Evolutionary conservation across 2,113 vertebrate species (phyloP).

Genomic region (Uropsilus gracilis): DNA sequence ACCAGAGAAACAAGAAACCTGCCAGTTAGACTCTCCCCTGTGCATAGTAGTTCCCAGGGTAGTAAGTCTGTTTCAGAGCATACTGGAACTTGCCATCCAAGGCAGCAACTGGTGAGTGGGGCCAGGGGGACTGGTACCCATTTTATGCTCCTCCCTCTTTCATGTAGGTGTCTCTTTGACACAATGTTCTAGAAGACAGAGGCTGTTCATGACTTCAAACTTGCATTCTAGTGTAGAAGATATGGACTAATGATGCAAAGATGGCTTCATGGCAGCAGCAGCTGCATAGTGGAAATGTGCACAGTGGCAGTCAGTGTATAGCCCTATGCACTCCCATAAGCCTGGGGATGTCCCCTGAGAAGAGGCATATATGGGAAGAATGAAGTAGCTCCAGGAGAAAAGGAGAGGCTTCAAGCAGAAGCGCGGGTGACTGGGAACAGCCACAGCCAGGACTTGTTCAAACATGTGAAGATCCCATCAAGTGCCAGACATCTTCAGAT

Average conservation of each 20-base stretch:
- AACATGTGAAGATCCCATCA: not conserved
- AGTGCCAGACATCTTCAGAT: not conserved
- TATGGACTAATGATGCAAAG: not conserved
- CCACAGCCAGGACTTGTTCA: not conserved
- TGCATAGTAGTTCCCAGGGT: no score
- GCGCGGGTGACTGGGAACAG: not conserved
- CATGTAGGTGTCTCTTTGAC: no score
- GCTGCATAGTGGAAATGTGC: rapidly evolving
- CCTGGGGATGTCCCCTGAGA: not conserved
- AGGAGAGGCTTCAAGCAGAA: not conserved
- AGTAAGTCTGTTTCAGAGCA: no score
- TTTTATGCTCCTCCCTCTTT: no score
- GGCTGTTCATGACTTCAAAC: not conserved
- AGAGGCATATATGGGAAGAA: not conserved
- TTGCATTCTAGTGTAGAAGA: not conserved
- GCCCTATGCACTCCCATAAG: rapidly evolving
- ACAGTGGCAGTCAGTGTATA: not conserved
- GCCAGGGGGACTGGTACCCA: no score
- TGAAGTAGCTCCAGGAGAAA: not conserved
- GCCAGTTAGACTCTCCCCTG: no score
- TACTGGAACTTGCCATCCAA: no score
- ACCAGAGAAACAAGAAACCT: no score
- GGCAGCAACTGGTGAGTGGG: no score
- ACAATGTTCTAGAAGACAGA: not conserved
- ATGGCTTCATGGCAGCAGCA: not conserved